These are phyloP conservation scores for Busseola fusca DNA, from an alignment of 2,888 invertebrate genomes.

Conservation along the genomic window DNA sequence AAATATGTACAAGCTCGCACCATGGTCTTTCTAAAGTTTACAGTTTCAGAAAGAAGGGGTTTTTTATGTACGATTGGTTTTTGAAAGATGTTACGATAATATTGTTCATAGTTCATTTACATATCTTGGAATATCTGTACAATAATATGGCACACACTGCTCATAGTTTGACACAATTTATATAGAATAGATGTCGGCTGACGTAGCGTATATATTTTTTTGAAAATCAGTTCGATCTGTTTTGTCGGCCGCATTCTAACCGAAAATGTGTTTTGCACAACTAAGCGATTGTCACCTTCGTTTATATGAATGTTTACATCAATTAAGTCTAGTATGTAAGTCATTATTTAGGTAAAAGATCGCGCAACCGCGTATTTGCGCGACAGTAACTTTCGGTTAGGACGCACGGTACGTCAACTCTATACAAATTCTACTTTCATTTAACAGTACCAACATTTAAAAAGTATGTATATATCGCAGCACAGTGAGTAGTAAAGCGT, in stretches of 20 bases:
- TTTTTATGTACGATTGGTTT: constrained; percentile 10
- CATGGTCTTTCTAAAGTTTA: not conserved
- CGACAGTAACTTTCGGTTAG: not conserved
- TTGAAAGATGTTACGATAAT: constrained; percentile 5
- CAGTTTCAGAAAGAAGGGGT: not conserved
- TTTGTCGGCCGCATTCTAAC: not conserved
- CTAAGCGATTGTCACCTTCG: not conserved
- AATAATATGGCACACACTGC: constrained; percentile 42
- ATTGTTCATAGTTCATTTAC: constrained; percentile 26
- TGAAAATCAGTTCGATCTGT: not conserved
- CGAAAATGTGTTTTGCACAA: not conserved
- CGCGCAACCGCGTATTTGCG: not conserved
- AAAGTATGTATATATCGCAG: constrained; percentile 78
- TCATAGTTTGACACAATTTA: not conserved
- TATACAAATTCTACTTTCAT: constrained; percentile 16
- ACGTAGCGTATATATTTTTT: not conserved
- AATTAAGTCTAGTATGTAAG: not conserved
- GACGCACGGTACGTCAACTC: not conserved
- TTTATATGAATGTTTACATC: not conserved
- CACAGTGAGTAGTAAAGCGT: constrained; percentile 76
- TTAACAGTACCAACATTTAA: constrained; percentile 56
- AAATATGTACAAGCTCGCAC: constrained; percentile 2
- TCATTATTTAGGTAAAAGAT: not conserved
- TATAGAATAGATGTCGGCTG: constrained; percentile 8
- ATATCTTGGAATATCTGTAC: constrained; percentile 40